Evolutionary conservation across 2,888 invertebrate species (phyloP).

Genomic region (Pseudococcus longispinus): DNA sequence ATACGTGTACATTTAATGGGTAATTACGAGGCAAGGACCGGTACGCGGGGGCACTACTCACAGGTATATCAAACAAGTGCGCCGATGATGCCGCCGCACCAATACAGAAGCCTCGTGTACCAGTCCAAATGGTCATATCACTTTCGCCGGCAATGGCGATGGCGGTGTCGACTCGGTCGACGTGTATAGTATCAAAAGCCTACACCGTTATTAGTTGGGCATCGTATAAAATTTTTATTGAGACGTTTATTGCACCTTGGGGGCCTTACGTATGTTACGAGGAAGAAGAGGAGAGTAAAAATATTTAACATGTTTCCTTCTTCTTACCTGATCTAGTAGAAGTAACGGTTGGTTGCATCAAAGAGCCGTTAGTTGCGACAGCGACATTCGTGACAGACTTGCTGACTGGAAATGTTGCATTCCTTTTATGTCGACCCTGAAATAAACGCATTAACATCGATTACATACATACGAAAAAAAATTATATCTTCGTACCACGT

Average conservation of each 20-base stretch:
- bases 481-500: not conserved
- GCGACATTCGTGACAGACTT: conserved; percentile 49
- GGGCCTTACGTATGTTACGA: conserved; percentile 61
- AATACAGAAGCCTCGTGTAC: conserved; percentile 4
- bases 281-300: not conserved
- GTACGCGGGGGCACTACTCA: not conserved
- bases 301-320: conserved; percentile 38
- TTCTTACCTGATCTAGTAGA: conserved; percentile 50
- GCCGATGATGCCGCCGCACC: not conserved
- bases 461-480: not conserved
- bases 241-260: conserved; percentile 50
- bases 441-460: conserved; percentile 58
- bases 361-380: conserved; percentile 50
- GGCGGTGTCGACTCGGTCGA: not conserved
- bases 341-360: conserved; percentile 51
- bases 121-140: conserved; percentile 23
- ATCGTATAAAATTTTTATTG: conserved; percentile 43
- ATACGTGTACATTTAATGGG: not conserved
- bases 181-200: not conserved
- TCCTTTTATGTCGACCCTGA: conserved; percentile 79
- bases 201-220: not conserved
- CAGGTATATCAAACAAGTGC: conserved; percentile 28
- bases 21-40: not conserved
- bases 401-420: conserved; percentile 75
- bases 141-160: not conserved